Evolutionary conservation across 1,140 invertebrate genomes (phyloP).

Genomic region (Philaenus spumarius): DNA sequence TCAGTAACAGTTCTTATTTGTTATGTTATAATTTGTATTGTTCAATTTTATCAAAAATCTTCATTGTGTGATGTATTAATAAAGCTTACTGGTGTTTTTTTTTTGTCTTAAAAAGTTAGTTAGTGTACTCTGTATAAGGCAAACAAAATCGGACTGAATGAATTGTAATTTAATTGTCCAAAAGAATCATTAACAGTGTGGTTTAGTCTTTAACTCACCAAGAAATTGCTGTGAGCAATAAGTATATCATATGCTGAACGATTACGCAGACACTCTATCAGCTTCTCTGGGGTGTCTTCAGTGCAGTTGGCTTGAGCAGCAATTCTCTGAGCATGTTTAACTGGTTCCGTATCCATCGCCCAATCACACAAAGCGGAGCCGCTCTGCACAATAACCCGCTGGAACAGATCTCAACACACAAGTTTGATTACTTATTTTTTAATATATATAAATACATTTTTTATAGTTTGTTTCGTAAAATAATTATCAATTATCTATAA

Average conservation of each 20-base stretch:
- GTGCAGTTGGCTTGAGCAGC: slow-evolving; percentile 25
- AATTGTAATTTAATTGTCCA: no score
- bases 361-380: slow-evolving; percentile 38
- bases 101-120: no score
- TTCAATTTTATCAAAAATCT: no score
- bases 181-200: not conserved
- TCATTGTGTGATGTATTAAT: no score
- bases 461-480: no score
- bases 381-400: slow-evolving; percentile 47
- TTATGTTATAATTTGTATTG: no score
- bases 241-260: slow-evolving; percentile 23
- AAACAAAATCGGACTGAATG: no score
- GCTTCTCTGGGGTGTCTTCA: slow-evolving; percentile 11
- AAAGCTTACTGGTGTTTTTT: no score
- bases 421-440: not conserved
- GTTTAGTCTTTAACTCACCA: slow-evolving; percentile 26
- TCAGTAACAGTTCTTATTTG: no score
- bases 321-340: slow-evolving; percentile 20
- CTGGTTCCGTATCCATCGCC: slow-evolving; percentile 28
- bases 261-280: slow-evolving; percentile 25
- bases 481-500: no score
- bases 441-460: no score
- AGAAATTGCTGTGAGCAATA: slow-evolving; percentile 26
- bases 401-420: slow-evolving; percentile 38
- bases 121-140: no score